Percentiles rank a stretch among this genome's conserved stretches.
Evolutionary conservation across 1,140 invertebrate species (phyloP).

Genomic region (Atta texana): DNA sequence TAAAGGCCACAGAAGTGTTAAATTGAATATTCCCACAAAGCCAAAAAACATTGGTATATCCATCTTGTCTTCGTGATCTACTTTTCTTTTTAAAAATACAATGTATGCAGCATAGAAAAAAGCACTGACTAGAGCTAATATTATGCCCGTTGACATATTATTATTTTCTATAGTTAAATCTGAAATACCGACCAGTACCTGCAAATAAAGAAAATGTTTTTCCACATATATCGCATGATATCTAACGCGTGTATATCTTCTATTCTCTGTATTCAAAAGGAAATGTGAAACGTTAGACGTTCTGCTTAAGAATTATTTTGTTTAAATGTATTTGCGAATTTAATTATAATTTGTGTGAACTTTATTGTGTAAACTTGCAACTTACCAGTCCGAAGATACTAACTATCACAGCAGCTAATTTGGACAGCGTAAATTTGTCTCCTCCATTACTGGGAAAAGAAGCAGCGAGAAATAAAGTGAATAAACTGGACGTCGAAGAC

Average conservation of each 20-base stretch:
- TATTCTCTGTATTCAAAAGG: constrained; percentile 24
- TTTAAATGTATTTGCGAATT: not conserved
- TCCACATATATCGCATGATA: not conserved
- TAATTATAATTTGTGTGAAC: not conserved
- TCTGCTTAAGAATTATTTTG: not conserved
- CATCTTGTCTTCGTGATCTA: constrained; percentile 94
- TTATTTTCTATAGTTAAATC: constrained; percentile 87
- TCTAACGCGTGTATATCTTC: not conserved
- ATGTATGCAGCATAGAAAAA: constrained; percentile 94
- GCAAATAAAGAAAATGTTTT: constrained; percentile 76
- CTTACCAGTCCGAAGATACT: constrained; percentile 93
- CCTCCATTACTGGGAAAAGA: constrained; percentile 92
- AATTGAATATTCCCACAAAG: constrained; percentile 95
- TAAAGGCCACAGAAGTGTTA: constrained; percentile 94
- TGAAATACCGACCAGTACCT: constrained; percentile 91
- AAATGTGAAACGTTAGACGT: constrained; percentile 6
- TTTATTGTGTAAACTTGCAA: constrained; percentile 59
- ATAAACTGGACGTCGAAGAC: constrained; percentile 93
- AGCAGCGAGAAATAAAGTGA: constrained; percentile 93
- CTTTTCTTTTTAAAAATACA: constrained; percentile 92
- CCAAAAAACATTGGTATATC: constrained; percentile 97
- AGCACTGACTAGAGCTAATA: constrained; percentile 92
- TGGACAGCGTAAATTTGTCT: constrained; percentile 94
- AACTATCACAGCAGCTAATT: constrained; percentile 92
- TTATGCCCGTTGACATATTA: constrained; percentile 90